These are phyloP conservation scores for Archaeoteleia sp. DNA, from an alignment of 2,888 invertebrate genomes.

Conservation along the genomic window DNA sequence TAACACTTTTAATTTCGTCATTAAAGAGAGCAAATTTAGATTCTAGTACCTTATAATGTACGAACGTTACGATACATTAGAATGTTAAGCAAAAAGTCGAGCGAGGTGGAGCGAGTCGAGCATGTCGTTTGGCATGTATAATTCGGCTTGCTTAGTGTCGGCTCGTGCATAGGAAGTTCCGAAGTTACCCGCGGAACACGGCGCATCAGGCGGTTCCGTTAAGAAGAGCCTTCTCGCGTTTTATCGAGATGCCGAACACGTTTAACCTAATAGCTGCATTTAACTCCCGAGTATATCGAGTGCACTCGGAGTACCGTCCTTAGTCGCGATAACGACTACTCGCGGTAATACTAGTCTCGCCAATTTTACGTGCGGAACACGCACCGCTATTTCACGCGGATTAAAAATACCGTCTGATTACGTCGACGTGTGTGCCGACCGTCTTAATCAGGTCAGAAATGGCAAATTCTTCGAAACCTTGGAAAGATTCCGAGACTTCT, in stretches of 20 bases:
- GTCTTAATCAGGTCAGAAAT: constrained; percentile 19
- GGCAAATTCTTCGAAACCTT: no score
- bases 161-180: constrained; percentile 36
- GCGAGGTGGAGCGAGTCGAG: constrained; percentile 19
- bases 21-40: no score
- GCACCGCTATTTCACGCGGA: constrained; percentile 53
- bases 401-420: constrained; percentile 54
- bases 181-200: constrained; percentile 30
- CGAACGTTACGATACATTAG: background rate
- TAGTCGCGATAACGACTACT: constrained; percentile 50
- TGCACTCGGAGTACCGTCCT: constrained; percentile 45
- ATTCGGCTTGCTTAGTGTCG: constrained; percentile 36
- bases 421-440: constrained; percentile 17
- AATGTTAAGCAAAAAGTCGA: background rate
- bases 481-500: no score
- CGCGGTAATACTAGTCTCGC: constrained; percentile 48
- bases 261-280: constrained; percentile 51
- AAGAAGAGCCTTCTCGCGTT: constrained; percentile 48
- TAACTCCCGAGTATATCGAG: constrained; percentile 54
- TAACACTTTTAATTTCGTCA: no score
- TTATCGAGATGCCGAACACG: constrained; percentile 53
- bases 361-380: constrained; percentile 53
- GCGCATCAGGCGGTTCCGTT: constrained; percentile 36
- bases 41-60: no score
- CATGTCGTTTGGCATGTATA: constrained; percentile 43